Base-by-base conservation (phyloP, 2,797 vertebrate species). In the Hippocampus kuda region DNA sequence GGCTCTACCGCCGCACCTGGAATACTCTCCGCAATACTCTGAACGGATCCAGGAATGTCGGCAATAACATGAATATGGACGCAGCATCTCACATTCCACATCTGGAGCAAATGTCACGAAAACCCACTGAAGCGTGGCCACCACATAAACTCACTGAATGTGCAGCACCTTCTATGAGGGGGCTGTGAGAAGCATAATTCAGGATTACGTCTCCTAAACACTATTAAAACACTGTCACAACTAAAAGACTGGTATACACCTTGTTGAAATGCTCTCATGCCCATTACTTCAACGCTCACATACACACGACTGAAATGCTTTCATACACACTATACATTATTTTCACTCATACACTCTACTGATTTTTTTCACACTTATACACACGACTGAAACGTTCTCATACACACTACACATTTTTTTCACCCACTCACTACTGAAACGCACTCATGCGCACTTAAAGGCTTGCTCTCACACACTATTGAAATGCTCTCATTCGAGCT, bases 41-140 rank as follows among this genome's bases (percentile, higher is more conserved):
- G 76, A 74, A 72, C 70, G 34, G 75, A 68, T 76, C 30, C 74
- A 85, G 83, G 87, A 91, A 90, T 90, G 88, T 90, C 85, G 82
- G 77, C 77, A 87, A 89, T 86, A 91, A 89, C 87, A 90, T 67
- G 71, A 89, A 86, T 80, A 89, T 87, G 83, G 85, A 86, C 83
- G 84, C 80, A 82, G 76, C 80, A 85, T 81, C 80, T 84, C 80
- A 80, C 87, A 89, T 91, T 89, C 87, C 88, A 89, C 90, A 90
- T 91, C 89, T 91, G 89, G 87, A 89, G 78, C 72, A 79, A 85
- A 86, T 88, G 88, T 85, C 83, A 76, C 71, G 70, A 81, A 78
- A 70, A 66, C 74, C 61, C 68, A 78, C 73, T 78, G 76, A 78
- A 85, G 80, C 69, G 24, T 27, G 56, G 66, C 73, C 67, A 34